phyloP scores from a whole-genome alignment of 2,113 vertebrate species.

The Charadrius vociferus region DNA sequence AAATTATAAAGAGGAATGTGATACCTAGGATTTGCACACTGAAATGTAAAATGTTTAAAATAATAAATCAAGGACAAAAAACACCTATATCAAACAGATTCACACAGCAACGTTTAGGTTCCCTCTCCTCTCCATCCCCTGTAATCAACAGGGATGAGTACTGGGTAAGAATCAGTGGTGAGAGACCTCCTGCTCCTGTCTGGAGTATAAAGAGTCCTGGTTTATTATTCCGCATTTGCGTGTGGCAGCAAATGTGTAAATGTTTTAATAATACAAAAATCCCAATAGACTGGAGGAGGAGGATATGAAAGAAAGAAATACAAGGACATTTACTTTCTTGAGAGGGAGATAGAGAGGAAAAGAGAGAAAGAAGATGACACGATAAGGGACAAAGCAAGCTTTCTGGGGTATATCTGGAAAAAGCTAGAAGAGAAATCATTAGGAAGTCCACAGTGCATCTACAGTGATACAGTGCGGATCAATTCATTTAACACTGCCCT shows the following conservation, averaged over 20 bases:
- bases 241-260: constrained; percentile 61
- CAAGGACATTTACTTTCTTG: constrained; percentile 57
- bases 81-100: background rate
- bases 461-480: constrained; percentile 86
- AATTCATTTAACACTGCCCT: constrained; percentile 98
- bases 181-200: constrained; percentile 42
- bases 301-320: constrained; percentile 52
- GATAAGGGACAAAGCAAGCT: constrained; percentile 53
- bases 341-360: constrained; percentile 11
- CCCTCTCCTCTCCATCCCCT: background rate
- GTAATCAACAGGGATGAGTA: background rate
- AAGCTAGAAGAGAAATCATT: constrained; percentile 83
- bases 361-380: constrained; percentile 42
- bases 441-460: constrained; percentile 83
- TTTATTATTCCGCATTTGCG: constrained; percentile 51
- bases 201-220: constrained; percentile 24
- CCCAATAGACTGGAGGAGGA: constrained; percentile 43
- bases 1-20: constrained; percentile 50
- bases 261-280: constrained; percentile 64
- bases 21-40: background rate
- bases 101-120: background rate
- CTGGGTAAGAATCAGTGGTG: constrained; percentile 11
- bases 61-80: background rate
- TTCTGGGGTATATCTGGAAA: constrained; percentile 67
- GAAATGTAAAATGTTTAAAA: constrained; percentile 22